Percentiles rank a stretch among this genome's conserved stretches.
Evolutionary conservation across 1,140 invertebrate genomes (phyloP).

Genomic region (Drosophila sturtevanti): DNA sequence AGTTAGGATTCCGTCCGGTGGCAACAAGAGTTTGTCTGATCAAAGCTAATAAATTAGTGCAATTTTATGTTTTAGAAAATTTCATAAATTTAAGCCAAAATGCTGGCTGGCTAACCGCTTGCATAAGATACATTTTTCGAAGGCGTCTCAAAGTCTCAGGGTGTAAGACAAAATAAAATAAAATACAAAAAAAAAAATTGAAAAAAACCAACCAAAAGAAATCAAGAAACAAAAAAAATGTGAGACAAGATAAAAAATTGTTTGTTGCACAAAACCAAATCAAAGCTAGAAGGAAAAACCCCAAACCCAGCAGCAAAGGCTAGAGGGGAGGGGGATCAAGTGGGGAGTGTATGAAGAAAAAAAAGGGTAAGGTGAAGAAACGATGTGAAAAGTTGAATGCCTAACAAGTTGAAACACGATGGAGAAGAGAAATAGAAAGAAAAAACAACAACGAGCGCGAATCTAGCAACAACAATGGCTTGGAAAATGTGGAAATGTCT

Average conservation of each 20-base stretch:
- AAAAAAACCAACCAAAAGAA: neutral
- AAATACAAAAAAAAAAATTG: neutral
- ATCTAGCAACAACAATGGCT: slow-evolving; percentile 67
- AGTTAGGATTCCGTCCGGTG: neutral
- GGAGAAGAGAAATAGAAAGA: slow-evolving; percentile 49
- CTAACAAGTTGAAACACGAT: slow-evolving; percentile 75
- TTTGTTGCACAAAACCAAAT: slow-evolving; percentile 58
- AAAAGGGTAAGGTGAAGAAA: slow-evolving; percentile 42
- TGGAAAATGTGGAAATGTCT: slow-evolving; percentile 79
- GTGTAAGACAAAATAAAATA: slow-evolving; percentile 27
- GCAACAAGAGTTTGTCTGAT: neutral
- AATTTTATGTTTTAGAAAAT: slow-evolving; percentile 59
- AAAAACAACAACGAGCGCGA: slow-evolving; percentile 52
- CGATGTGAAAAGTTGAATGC: slow-evolving; percentile 78
- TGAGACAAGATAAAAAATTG: slow-evolving; percentile 23
- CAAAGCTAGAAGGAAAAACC: slow-evolving; percentile 49
- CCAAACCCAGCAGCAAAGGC: slow-evolving; percentile 10
- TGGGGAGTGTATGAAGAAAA: slow-evolving; percentile 20
- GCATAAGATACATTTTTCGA: slow-evolving; percentile 37
- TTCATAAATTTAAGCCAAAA: slow-evolving; percentile 60
- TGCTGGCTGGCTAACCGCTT: slow-evolving; percentile 24
- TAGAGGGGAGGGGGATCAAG: neutral
- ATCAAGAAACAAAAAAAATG: slow-evolving; percentile 19
- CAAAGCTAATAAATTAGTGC: slow-evolving; percentile 59
- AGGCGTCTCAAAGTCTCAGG: slow-evolving; percentile 50